Percentiles rank a stretch among this genome's conserved stretches.
Evolutionary conservation across 2,797 vertebrate species (phyloP).

Genomic region (Erithacus rubecula): DNA sequence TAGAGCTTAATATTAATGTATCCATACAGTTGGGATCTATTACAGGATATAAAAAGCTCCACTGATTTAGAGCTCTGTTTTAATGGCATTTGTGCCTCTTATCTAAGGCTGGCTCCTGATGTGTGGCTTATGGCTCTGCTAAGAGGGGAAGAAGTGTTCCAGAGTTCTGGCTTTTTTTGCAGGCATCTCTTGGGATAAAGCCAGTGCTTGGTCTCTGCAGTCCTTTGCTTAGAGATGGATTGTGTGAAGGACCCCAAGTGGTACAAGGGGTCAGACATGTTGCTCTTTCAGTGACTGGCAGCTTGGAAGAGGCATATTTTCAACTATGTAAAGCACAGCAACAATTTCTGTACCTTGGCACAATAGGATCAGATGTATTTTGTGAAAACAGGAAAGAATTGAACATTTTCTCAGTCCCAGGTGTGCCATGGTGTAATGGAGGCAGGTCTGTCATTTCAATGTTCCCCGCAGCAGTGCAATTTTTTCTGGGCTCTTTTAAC

Average conservation of each 20-base stretch:
- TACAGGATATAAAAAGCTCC: background rate
- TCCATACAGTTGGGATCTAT: background rate
- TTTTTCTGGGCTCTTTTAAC: background rate
- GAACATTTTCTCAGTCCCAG: background rate
- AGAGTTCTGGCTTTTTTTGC: background rate
- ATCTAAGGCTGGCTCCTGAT: background rate
- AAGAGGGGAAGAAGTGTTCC: background rate
- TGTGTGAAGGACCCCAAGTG: background rate
- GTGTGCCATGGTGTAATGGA: background rate
- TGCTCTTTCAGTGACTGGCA: background rate
- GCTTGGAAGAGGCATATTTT: background rate
- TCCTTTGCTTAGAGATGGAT: background rate
- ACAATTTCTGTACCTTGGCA: background rate
- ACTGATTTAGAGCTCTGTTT: background rate
- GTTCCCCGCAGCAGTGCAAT: background rate
- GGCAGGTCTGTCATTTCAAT: background rate
- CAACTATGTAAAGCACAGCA: background rate
- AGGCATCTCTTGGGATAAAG: background rate
- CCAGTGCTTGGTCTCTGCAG: background rate
- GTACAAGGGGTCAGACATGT: background rate
- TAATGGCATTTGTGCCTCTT: background rate
- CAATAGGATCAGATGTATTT: accelerated
- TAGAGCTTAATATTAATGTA: background rate
- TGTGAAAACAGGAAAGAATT: background rate
- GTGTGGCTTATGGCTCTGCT: background rate